Percentiles rank a stretch among this genome's conserved stretches.
These are phyloP conservation scores for Bibio marci DNA, from an alignment of 2,888 invertebrate species.

Conservation along the genomic window DNA sequence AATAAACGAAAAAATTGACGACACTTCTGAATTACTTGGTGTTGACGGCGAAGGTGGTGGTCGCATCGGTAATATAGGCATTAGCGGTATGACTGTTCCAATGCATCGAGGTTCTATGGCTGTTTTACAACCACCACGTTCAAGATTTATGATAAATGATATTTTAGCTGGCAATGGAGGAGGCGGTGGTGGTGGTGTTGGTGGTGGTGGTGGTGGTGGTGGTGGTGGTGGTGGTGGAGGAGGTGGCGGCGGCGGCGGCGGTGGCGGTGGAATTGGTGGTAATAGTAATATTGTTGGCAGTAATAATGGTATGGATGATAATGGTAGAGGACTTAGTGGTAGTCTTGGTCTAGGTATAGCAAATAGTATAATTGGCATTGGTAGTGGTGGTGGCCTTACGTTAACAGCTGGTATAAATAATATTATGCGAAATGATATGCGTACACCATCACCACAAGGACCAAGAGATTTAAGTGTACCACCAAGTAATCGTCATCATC, in stretches of 20 bases:
- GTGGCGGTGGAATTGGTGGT: background rate
- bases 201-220: conserved; percentile 7
- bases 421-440: conserved; percentile 18
- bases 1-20: conserved; percentile 9
- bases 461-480: conserved; percentile 17
- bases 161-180: conserved; percentile 46
- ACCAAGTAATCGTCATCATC: conserved; percentile 17
- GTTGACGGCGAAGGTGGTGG: conserved; percentile 20
- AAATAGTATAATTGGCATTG: background rate
- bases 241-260: background rate
- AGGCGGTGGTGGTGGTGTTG: conserved; percentile 2
- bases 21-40: conserved; percentile 15
- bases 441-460: conserved; percentile 27
- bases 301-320: too few species aligned
- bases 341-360: too few species aligned
- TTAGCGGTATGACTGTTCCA: conserved; percentile 33
- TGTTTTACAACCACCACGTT: conserved; percentile 49
- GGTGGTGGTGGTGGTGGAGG: background rate
- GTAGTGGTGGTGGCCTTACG: background rate
- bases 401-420: background rate
- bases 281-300: background rate
- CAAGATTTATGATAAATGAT: conserved; percentile 81
- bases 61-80: conserved; percentile 19
- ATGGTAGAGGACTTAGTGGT: too few species aligned
- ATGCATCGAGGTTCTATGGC: conserved; percentile 31